Evolutionary conservation across 2,888 invertebrate species (phyloP).

Genomic region (Orchesellides sinensis): DNA sequence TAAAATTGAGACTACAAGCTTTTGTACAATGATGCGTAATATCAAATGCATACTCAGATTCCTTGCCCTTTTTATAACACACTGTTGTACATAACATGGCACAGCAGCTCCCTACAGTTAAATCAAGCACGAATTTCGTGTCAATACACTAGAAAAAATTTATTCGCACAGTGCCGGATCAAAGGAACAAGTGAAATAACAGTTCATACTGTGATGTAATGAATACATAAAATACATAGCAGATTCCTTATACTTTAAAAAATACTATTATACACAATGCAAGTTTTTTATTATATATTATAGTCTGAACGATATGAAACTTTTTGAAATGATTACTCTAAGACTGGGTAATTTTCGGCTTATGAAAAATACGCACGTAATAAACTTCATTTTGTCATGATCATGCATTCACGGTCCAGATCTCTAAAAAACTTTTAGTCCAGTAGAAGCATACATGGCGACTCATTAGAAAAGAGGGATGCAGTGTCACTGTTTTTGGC

Average conservation of each 20-base stretch:
- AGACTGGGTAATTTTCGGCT: neutral
- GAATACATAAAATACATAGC: neutral
- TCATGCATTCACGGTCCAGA: slow-evolving; percentile 20
- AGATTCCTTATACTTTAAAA: too few species aligned
- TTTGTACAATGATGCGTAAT: too few species aligned
- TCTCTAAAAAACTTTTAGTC: slow-evolving; percentile 33
- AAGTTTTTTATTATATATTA: too few species aligned
- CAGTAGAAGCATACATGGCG: slow-evolving; percentile 34
- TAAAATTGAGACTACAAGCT: too few species aligned
- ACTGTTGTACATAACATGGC: neutral
- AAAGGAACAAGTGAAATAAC: slow-evolving; percentile 25
- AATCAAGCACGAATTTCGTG: slow-evolving; percentile 74
- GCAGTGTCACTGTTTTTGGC: slow-evolving; percentile 62
- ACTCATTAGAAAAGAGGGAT: slow-evolving; percentile 53
- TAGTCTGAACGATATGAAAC: too few species aligned
- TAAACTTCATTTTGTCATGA: slow-evolving; percentile 46
- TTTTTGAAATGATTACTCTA: neutral
- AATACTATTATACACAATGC: too few species aligned
- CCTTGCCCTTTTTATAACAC: neutral
- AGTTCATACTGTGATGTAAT: slow-evolving; percentile 16
- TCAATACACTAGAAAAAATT: slow-evolving; percentile 60
- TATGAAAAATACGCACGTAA: slow-evolving; percentile 6
- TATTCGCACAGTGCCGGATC: slow-evolving; percentile 5
- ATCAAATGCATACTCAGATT: too few species aligned
- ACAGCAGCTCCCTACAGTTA: slow-evolving; percentile 67